These are phyloP conservation scores for Intellagama lesueurii DNA, from an alignment of 2,797 vertebrate species.

Conservation along the genomic window DNA sequence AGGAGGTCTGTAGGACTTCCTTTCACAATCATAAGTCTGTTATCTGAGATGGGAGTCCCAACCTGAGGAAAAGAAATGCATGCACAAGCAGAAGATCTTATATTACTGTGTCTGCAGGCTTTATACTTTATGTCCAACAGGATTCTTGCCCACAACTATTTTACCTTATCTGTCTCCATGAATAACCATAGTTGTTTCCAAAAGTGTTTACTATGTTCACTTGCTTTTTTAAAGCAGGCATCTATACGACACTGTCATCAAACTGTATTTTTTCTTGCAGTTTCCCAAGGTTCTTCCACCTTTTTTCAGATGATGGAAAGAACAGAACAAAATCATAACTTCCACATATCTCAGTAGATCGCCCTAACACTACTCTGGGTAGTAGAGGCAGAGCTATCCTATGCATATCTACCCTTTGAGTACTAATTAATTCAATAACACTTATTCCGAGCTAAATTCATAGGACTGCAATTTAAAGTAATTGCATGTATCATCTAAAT, in stretches of 20 bases:
- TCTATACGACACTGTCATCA: background rate
- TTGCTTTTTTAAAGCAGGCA: background rate
- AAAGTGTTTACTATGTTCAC: background rate
- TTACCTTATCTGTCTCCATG: background rate
- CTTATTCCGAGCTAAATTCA: background rate
- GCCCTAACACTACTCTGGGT: background rate
- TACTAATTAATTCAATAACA: background rate
- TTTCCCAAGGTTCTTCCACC: background rate
- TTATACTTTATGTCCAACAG: too few species aligned
- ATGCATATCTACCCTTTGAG: background rate
- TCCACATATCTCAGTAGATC: background rate
- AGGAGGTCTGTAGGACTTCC: background rate
- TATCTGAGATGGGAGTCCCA: too few species aligned
- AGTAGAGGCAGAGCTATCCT: background rate
- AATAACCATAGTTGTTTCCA: background rate
- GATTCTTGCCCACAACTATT: background rate
- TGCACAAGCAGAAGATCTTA: too few species aligned
- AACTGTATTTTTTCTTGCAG: background rate
- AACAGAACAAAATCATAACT: background rate
- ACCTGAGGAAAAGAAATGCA: too few species aligned
- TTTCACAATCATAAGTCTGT: too few species aligned
- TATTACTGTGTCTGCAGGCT: too few species aligned
- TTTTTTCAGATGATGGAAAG: background rate
- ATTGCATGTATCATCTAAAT: background rate
- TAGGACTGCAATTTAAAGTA: background rate